These are phyloP conservation scores for Pachyramphus minor DNA, from an alignment of 2,113 vertebrate genomes.

Conservation along the genomic window DNA sequence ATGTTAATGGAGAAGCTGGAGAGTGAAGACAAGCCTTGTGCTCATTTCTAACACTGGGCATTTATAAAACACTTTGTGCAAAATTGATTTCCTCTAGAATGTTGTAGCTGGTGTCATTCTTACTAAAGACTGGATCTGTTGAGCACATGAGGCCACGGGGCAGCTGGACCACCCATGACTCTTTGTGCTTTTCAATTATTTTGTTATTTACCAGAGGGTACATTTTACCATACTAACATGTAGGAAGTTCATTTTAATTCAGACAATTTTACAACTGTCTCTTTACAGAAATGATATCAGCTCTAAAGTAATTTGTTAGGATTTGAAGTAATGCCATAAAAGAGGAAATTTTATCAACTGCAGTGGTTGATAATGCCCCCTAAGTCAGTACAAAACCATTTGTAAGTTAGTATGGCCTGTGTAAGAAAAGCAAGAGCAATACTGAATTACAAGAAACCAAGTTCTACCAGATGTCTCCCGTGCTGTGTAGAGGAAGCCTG, in stretches of 20 bases:
- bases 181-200: neutral
- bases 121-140: neutral
- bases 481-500: neutral
- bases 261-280: neutral
- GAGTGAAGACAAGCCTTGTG: neutral
- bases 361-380: neutral
- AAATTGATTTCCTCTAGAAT: slow-evolving; percentile 4
- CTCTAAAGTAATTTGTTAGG: neutral
- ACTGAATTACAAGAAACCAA: neutral
- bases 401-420: neutral
- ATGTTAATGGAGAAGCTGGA: neutral
- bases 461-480: neutral
- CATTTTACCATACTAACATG: neutral
- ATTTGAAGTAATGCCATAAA: neutral
- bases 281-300: neutral
- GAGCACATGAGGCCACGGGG: neutral
- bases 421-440: neutral
- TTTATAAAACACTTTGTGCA: neutral
- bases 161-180: neutral
- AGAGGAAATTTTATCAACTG: neutral
- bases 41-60: neutral
- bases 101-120: accelerated
- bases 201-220: neutral
- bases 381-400: neutral
- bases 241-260: neutral